A percentile compares a stretch with the other conserved stretches of the same genome.
Conservation (phyloP, 2,797 vertebrate species). For the Avahi laniger region DNA sequence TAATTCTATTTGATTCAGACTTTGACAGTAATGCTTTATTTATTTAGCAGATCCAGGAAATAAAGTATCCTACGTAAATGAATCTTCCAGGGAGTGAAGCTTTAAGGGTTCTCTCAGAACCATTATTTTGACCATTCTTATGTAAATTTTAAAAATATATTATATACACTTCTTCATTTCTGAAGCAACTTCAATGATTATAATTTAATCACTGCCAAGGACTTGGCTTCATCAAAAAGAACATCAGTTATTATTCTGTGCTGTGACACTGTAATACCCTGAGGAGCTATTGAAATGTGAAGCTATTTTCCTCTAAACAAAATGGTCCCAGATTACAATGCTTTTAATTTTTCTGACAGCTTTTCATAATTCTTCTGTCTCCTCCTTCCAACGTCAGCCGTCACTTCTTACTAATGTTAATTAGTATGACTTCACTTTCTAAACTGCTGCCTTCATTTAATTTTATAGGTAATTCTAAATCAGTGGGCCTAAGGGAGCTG, state of each 20-base stretch:
- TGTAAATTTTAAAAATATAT: constrained; percentile 44
- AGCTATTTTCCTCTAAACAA: constrained; percentile 38
- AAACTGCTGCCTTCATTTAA: constrained; percentile 13
- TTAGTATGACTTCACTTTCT: constrained; percentile 40
- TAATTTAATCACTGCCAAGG: constrained; percentile 7
- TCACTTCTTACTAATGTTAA: constrained; percentile 37
- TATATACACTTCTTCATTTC: background rate
- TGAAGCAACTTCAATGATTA: background rate
- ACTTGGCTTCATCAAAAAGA: background rate
- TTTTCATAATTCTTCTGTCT: constrained; percentile 35
- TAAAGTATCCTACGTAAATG: background rate
- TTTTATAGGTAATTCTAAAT: constrained; percentile 24
- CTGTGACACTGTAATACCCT: background rate
- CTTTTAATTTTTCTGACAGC: constrained; percentile 53
- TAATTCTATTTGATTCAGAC: background rate
- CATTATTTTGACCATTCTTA: constrained; percentile 33
- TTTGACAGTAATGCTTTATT: constrained; percentile 18
- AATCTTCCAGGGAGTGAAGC: background rate
- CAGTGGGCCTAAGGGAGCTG: background rate
- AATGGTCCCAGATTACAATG: constrained; percentile 13
- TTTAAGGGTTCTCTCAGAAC: background rate
- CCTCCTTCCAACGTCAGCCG: constrained; percentile 23
- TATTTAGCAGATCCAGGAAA: constrained; percentile 7
- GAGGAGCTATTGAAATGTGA: background rate
- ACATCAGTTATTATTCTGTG: background rate